A percentile compares a stretch with the other conserved stretches of the same genome.
Conservation (phyloP, 2,113 vertebrate species). For the Rhabdomys dilectus region DNA sequence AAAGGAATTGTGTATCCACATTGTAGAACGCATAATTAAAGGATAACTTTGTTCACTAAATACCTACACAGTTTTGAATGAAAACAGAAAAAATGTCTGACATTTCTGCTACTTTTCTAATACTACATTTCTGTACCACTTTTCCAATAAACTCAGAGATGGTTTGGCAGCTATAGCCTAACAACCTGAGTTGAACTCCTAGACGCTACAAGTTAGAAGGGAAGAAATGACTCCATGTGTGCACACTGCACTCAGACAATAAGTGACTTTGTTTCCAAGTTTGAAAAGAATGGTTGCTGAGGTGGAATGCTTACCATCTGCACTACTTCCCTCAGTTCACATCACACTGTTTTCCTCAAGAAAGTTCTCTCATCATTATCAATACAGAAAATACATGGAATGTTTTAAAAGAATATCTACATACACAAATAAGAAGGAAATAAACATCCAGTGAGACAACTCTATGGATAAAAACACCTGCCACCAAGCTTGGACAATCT, state of each 20-base stretch:
- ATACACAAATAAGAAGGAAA: neutral
- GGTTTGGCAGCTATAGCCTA: no score
- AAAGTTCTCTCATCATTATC: neutral
- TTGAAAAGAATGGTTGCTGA: neutral
- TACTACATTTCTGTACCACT: no score
- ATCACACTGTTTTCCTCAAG: neutral
- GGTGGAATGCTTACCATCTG: neutral
- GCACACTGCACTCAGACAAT: neutral
- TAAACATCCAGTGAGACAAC: neutral
- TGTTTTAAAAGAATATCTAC: neutral
- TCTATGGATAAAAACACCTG: neutral
- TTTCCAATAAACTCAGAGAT: neutral
- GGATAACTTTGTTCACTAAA: neutral
- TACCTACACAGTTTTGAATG: neutral
- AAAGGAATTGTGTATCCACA: neutral
- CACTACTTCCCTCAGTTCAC: neutral
- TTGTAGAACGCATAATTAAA: neutral
- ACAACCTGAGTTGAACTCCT: neutral
- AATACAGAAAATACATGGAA: neutral
- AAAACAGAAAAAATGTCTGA: neutral
- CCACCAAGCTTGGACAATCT: neutral
- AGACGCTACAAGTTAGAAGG: neutral
- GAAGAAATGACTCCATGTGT: neutral
- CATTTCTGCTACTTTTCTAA: neutral
- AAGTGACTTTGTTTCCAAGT: neutral